Conservation (phyloP, 2,797 vertebrate genomes). For the Bryconaethiops microstoma region DNA sequence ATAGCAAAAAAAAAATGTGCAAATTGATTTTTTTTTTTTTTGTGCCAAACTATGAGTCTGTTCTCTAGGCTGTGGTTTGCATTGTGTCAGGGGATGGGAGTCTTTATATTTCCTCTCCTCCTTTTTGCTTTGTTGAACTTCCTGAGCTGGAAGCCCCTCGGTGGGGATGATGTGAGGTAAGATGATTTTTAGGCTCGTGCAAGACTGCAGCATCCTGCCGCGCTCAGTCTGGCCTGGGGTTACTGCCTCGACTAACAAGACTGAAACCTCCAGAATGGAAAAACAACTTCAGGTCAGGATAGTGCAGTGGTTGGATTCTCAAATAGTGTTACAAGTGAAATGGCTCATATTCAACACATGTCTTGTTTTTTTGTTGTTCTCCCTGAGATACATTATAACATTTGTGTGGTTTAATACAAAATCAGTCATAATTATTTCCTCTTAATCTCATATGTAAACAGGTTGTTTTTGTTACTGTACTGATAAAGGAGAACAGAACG, state of each 20-base stretch:
- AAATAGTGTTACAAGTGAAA: no score
- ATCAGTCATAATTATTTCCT: not conserved
- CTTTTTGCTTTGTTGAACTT: conserved; percentile 24
- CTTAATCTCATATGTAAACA: not conserved
- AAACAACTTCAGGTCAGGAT: not conserved
- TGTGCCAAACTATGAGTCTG: no score
- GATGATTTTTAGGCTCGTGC: conserved; percentile 61
- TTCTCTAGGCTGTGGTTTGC: conserved; percentile 52
- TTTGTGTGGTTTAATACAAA: not conserved
- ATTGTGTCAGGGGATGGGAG: conserved; percentile 64
- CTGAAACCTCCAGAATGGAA: not conserved
- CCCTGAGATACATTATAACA: not conserved
- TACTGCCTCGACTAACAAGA: conserved; percentile 23
- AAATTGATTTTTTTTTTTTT: no score
- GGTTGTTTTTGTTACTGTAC: no score
- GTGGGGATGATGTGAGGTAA: conserved; percentile 47
- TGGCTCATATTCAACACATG: no score
- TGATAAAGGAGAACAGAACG: no score
- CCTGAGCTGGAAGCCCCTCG: conserved; percentile 38
- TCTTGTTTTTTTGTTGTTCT: not conserved
- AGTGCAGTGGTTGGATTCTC: not conserved
- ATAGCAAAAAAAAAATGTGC: no score
- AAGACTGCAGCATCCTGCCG: conserved; percentile 35
- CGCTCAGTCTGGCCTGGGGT: not conserved
- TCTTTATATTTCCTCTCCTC: conserved; percentile 52